Base-by-base conservation (phyloP, 2,888 invertebrate genomes). In the Aricia artaxerxes region DNA sequence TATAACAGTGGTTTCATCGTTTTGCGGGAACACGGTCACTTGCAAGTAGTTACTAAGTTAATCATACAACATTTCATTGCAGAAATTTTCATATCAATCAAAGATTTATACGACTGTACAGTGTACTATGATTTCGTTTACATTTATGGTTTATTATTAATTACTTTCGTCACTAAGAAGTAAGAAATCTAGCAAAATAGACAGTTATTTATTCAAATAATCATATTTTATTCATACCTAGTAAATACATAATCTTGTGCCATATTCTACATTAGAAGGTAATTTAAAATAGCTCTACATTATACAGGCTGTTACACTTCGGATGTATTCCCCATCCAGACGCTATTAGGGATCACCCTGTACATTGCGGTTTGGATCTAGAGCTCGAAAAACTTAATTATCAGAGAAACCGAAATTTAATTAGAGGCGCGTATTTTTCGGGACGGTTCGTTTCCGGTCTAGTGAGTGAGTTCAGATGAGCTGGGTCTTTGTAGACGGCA, bases 361-460 rank as follows among this genome's bases (percentile, higher is more conserved):
- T 53, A 16, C 16, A 13, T 1, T 16, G 13, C 53, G 16, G 4
- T 57, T 57, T 57, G 53, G 3, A 57, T 44, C 44, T 44, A 40
- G 49, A 31, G 24, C 24, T 57, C 35, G 16, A 16, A 31, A 49
- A 75, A 76, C 76, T 53, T 76, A 53, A 75, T 9, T 9, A 76
- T 57, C 13, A 6, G 53, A 75, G 31, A 76, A 53, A 76, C 53
- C 40, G 7, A 57, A 76, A 76, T 76, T 57, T 13, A 57, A 76
- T 76, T 76, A 76, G 53, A 49, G n/a, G 13, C 44, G 76, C 31
- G 24, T 49, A 76, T 57, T 76, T 76, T 76, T 57, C 13, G 53
- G 53, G 49, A 31, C 31, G 9, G 76, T 57, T 31, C 31, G 49
- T 76, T 76, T 53, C 53, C 49, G 76, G 76, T 76, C 76, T 57